Evolutionary conservation across 2,888 invertebrate genomes (phyloP).

Genomic region (Drosophila histrio): DNA sequence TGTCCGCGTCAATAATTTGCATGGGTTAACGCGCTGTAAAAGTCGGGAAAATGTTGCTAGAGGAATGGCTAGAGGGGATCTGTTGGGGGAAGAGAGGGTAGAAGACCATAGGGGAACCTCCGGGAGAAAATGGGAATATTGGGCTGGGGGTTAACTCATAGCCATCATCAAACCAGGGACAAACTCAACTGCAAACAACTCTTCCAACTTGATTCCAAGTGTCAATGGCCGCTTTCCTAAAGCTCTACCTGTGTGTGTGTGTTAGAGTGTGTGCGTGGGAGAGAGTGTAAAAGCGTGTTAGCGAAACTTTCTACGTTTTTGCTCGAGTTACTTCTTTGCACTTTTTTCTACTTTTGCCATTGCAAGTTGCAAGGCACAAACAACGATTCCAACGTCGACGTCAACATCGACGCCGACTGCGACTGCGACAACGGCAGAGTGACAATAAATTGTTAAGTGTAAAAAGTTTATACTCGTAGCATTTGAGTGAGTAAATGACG

Average conservation of each 20-base stretch:
- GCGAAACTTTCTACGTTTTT: slow-evolving; percentile 71
- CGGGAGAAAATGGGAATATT: background rate
- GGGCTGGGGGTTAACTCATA: slow-evolving; percentile 19
- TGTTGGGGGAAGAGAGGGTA: background rate
- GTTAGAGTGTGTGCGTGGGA: slow-evolving; percentile 27
- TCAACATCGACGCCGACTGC: background rate
- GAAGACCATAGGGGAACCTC: background rate
- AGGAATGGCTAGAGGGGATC: background rate
- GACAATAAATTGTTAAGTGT: slow-evolving; percentile 78
- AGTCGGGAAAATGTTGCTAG: background rate
- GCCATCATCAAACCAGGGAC: slow-evolving; percentile 29
- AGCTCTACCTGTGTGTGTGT: slow-evolving; percentile 49
- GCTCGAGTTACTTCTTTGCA: slow-evolving; percentile 57
- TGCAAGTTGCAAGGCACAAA: slow-evolving; percentile 44
- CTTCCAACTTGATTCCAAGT: slow-evolving; percentile 52
- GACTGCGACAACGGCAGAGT: slow-evolving; percentile 40
- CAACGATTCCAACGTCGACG: slow-evolving; percentile 19
- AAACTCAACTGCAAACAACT: slow-evolving; percentile 52
- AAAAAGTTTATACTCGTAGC: slow-evolving; percentile 75
- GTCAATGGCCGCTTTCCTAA: slow-evolving; percentile 64
- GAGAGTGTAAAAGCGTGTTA: slow-evolving; percentile 73
- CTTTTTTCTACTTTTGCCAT: slow-evolving; percentile 20
- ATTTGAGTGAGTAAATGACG: slow-evolving; percentile 76
- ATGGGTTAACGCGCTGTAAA: slow-evolving; percentile 54
- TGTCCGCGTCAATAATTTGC: slow-evolving; percentile 77